Evolutionary conservation across 2,797 vertebrate genomes (phyloP).

Genomic region (Hephaestus fuliginosus): DNA sequence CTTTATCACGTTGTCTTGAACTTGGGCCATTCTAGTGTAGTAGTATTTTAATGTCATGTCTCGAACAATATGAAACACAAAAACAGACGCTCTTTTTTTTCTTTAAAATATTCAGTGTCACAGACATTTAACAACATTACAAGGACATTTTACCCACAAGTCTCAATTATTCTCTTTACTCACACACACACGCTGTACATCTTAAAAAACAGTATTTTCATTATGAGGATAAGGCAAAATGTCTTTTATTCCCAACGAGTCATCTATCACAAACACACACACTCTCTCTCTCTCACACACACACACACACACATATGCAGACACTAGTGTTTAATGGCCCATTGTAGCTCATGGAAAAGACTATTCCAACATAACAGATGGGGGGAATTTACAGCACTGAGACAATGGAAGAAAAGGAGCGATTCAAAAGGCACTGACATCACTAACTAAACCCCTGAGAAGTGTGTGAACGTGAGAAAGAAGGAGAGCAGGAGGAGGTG

Average conservation of each 20-base stretch:
- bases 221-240: neutral
- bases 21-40: too few species aligned
- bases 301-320: slow-evolving; percentile 7
- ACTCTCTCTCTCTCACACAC: neutral
- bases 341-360: slow-evolving; percentile 62
- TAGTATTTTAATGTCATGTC: slow-evolving; percentile 3
- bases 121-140: neutral
- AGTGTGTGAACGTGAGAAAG: slow-evolving; percentile 22
- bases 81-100: neutral
- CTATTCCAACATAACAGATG: slow-evolving; percentile 39
- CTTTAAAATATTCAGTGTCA: neutral
- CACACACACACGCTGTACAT: neutral
- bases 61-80: neutral
- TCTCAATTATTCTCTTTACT: neutral
- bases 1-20: too few species aligned
- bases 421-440: slow-evolving; percentile 51
- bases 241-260: neutral
- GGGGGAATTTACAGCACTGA: slow-evolving; percentile 52
- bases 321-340: slow-evolving; percentile 29
- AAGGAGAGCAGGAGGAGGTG: neutral
- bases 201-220: slow-evolving; percentile 4
- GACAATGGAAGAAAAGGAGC: slow-evolving; percentile 59
- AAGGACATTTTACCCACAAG: neutral
- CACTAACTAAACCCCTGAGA: slow-evolving; percentile 35
- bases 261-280: neutral